A percentile compares a stretch with the other conserved stretches of the same genome.
phyloP scores from a whole-genome alignment of 1,140 invertebrate species.

The Brachionus koreanus region DNA sequence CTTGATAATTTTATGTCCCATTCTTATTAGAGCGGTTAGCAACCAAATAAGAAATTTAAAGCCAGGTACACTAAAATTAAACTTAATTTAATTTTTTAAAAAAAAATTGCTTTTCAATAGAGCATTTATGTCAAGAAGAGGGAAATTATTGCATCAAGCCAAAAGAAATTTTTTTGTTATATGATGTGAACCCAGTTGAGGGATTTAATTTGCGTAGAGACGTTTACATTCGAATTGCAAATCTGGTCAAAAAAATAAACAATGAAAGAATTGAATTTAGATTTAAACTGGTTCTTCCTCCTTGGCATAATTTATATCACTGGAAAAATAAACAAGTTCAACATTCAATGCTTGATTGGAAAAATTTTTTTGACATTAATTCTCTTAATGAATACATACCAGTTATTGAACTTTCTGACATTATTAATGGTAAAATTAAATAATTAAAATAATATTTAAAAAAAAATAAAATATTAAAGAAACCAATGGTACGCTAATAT shows the following conservation, averaged over 20 bases:
- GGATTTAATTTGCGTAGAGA: conserved; percentile 93
- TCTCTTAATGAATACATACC: conserved; percentile 75
- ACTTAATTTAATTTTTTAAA: background rate
- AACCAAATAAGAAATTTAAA: background rate
- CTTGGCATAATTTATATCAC: conserved; percentile 82
- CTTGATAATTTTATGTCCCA: background rate
- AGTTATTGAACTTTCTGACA: conserved; percentile 80
- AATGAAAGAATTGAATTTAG: conserved; percentile 54
- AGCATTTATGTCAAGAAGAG: background rate
- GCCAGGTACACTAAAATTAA: background rate
- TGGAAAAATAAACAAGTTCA: conserved; percentile 68
- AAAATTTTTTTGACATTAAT: conserved; percentile 76
- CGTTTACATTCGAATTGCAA: conserved; percentile 86
- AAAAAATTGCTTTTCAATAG: background rate
- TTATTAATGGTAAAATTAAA: conserved; percentile 59
- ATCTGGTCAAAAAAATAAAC: conserved; percentile 67
- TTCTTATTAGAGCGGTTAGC: conserved; percentile 15
- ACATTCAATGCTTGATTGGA: conserved; percentile 69
- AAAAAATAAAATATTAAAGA: background rate
- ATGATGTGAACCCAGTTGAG: conserved; percentile 88
- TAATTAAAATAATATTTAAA: background rate
- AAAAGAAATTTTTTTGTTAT: conserved; percentile 67
- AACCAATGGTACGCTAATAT: background rate
- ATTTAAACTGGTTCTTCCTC: conserved; percentile 70
- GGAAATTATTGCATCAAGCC: background rate